These are phyloP conservation scores for Tragelaphus imberbis DNA, from an alignment of 2,113 vertebrate genomes.

Conservation along the genomic window DNA sequence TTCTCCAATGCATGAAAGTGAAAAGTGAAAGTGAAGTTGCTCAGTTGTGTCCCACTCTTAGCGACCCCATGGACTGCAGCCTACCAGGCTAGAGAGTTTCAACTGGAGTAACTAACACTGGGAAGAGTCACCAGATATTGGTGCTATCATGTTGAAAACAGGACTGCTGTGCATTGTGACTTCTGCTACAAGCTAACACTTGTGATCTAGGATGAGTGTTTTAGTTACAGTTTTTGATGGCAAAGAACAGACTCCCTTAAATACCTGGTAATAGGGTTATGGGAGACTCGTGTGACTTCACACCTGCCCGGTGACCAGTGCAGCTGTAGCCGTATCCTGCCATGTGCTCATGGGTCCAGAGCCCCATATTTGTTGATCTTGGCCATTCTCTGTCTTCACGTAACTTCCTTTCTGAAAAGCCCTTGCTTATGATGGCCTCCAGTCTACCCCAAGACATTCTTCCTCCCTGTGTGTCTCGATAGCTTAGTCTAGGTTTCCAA, in stretches of 20 bases:
- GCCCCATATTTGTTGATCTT: neutral
- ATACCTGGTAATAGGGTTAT: neutral
- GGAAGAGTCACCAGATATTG: neutral
- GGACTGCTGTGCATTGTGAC: neutral
- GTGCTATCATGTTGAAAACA: neutral
- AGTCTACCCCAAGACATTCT: neutral
- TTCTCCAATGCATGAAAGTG: too few relatives aligned
- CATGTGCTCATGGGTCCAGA: neutral
- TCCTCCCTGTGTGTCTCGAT: neutral
- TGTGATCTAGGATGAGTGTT: neutral
- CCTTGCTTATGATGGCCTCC: neutral
- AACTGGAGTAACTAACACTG: neutral
- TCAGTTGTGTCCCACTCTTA: too few relatives aligned
- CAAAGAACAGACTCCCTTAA: neutral
- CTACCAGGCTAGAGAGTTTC: neutral
- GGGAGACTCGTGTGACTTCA: neutral
- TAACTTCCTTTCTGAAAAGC: neutral
- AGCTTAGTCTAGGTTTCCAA: neutral
- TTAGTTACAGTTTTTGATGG: neutral
- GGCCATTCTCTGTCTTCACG: neutral
- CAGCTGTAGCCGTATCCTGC: neutral
- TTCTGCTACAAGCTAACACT: neutral
- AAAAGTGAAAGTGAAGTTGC: too few relatives aligned
- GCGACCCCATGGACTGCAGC: too few relatives aligned
- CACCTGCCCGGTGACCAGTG: fast-evolving